Evolutionary conservation across 2,797 vertebrate genomes (phyloP).

Genomic region (Borostomias antarcticus): DNA sequence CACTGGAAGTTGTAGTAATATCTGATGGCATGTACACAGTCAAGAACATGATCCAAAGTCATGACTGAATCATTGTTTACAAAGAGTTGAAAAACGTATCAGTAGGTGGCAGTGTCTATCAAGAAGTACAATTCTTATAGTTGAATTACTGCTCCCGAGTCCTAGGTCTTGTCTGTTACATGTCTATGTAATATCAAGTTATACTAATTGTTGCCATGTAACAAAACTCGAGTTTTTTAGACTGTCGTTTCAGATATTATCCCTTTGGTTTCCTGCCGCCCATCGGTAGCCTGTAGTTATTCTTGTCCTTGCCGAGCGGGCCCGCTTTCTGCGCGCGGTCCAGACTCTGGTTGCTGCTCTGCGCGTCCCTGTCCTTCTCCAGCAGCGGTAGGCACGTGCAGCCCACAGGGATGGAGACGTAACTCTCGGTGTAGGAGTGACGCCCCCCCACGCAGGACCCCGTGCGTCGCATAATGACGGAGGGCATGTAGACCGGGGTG

Average conservation of each 20-base stretch:
- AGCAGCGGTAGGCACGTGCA: constrained; percentile 88
- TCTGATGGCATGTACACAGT: too few relatives aligned
- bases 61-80: too few relatives aligned
- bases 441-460: constrained; percentile 82
- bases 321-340: constrained; percentile 69
- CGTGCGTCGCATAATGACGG: constrained; percentile 84
- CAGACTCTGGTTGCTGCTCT: constrained; percentile 69
- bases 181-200: too few relatives aligned
- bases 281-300: too few relatives aligned
- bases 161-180: too few relatives aligned
- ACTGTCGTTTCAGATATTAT: too few relatives aligned
- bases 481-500: constrained; percentile 84
- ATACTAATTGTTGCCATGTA: too few relatives aligned
- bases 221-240: too few relatives aligned
- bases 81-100: not conserved
- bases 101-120: constrained; percentile 31
- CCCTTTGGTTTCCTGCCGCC: too few relatives aligned
- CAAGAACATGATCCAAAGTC: too few relatives aligned
- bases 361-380: constrained; percentile 61
- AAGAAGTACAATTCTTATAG: not conserved
- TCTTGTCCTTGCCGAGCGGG: constrained; percentile 49
- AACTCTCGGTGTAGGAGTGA: constrained; percentile 85
- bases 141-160: too few relatives aligned
- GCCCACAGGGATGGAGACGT: constrained; percentile 87
- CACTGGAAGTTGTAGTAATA: not conserved